Percentiles rank a stretch among this genome's conserved stretches.
Evolutionary conservation across 2,888 invertebrate genomes (phyloP).

Genomic region (Mythimna impura): DNA sequence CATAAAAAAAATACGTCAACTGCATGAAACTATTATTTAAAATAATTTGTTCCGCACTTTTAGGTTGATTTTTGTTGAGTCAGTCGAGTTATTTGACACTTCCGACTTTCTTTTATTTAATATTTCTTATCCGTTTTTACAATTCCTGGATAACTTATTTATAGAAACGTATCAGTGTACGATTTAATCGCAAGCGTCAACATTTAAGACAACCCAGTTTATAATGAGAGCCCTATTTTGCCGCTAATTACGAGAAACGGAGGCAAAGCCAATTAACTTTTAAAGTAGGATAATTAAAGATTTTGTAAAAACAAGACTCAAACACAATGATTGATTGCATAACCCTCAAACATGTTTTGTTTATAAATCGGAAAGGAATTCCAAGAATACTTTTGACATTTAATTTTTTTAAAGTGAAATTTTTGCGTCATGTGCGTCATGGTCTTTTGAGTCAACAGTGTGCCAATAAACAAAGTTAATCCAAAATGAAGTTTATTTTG

Average conservation of each 20-base stretch:
- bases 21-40: too few relatives aligned
- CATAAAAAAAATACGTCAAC: too few relatives aligned
- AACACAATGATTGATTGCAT: slow-evolving; percentile 37
- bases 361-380: slow-evolving; percentile 21
- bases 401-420: slow-evolving; percentile 19
- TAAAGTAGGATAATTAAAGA: slow-evolving; percentile 44
- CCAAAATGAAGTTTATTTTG: slow-evolving; percentile 23
- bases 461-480: slow-evolving; percentile 53
- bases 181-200: background rate
- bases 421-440: slow-evolving; percentile 16
- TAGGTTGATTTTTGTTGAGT: too few relatives aligned
- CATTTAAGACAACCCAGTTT: slow-evolving; percentile 9
- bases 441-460: slow-evolving; percentile 18
- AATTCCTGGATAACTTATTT: slow-evolving; percentile 9
- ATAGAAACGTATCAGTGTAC: background rate
- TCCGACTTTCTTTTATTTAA: too few relatives aligned
- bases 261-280: slow-evolving; percentile 30
- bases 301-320: slow-evolving; percentile 7
- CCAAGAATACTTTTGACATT: background rate
- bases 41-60: too few relatives aligned
- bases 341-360: slow-evolving; percentile 5
- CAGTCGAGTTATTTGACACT: too few relatives aligned
- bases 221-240: slow-evolving; percentile 7
- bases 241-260: slow-evolving; percentile 32
- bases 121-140: slow-evolving; percentile 9